Base-by-base conservation (phyloP, 2,797 vertebrate species). In the Glossophaga mutica region DNA sequence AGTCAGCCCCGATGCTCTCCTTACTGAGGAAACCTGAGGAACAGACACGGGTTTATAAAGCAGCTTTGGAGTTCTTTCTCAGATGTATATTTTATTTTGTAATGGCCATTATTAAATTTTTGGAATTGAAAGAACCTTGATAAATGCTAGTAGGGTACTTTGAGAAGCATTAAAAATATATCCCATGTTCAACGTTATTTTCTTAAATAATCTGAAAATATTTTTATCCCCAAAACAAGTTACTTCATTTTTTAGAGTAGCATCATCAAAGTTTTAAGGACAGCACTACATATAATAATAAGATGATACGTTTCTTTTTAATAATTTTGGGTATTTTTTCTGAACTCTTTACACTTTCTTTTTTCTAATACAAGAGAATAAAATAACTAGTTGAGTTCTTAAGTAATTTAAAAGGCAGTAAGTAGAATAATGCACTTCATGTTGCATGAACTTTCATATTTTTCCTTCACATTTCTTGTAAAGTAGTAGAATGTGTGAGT, bases 311-410 rank as follows among this genome's bases (percentile, higher is more conserved):
- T 50, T 88, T 88, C 86, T 88, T 90, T 87, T 87, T 16, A 94
- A 91, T 55, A 89, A 91, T 68, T 79, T 86, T 67, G 55, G 21
- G 21, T 70, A 37, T 48, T 62, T 96, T 87, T 85, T 19, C 29
- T 70, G 46, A 83, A 67, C n/a, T 76, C 22, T 94, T 90, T 34
- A 83, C 2, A 57, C 34, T 29, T 88, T 79, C 18, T 52, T 94
- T 93, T 93, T 83, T 87, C n/a, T 83, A 77, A 77, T 81, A 67
- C 7, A 55, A 59, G 83, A 82, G 32, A 81, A 87, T 90, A 90
- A 84, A 86, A 73, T 68, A 95, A 1, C n/a, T 67, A 57, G 6
- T 34, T 62, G 37, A 42, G 34, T 3, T 86, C 62, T 24, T 70
- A 62, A 89, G 18, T 52, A 95, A 76, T 50, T 70, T 48, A 87